These are phyloP conservation scores for Pseudochirops cupreus DNA, from an alignment of 2,797 vertebrate genomes.

Conservation along the genomic window DNA sequence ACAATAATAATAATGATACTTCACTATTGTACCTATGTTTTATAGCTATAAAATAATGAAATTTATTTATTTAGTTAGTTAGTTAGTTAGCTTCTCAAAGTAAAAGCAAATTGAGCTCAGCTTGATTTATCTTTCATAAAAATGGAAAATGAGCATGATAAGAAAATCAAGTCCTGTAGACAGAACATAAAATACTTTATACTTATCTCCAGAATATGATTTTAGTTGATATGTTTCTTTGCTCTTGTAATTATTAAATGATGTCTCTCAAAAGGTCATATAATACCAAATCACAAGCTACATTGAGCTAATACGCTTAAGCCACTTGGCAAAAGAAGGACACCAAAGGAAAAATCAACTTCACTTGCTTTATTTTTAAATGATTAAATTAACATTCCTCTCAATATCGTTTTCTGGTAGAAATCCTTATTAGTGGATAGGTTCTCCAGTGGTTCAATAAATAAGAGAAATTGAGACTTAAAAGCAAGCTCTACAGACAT, in stretches of 20 bases:
- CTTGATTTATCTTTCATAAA: slow-evolving; percentile 4
- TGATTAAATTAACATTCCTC: slow-evolving; percentile 49
- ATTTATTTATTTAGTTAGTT: slow-evolving; percentile 52
- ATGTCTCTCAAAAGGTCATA: slow-evolving; percentile 51
- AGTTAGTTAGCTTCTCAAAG: slow-evolving; percentile 67
- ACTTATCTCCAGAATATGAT: neutral
- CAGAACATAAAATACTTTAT: slow-evolving; percentile 7
- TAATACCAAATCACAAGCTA: slow-evolving; percentile 39
- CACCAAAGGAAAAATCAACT: neutral
- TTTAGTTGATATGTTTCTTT: neutral
- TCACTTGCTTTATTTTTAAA: too few species aligned
- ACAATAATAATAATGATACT: neutral
- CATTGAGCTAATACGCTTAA: neutral
- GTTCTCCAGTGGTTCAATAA: slow-evolving; percentile 29
- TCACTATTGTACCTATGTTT: neutral
- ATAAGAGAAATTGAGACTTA: too few species aligned
- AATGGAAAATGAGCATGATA: neutral
- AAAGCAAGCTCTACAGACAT: too few species aligned
- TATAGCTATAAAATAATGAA: neutral
- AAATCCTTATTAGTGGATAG: slow-evolving; percentile 47
- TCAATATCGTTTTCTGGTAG: slow-evolving; percentile 16
- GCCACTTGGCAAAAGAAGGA: slow-evolving; percentile 53
- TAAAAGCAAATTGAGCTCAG: slow-evolving; percentile 38
- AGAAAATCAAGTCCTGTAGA: neutral
- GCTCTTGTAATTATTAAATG: slow-evolving; percentile 12